phyloP scores from a whole-genome alignment of 2,113 vertebrate genomes.

The Tapirus terrestris region DNA sequence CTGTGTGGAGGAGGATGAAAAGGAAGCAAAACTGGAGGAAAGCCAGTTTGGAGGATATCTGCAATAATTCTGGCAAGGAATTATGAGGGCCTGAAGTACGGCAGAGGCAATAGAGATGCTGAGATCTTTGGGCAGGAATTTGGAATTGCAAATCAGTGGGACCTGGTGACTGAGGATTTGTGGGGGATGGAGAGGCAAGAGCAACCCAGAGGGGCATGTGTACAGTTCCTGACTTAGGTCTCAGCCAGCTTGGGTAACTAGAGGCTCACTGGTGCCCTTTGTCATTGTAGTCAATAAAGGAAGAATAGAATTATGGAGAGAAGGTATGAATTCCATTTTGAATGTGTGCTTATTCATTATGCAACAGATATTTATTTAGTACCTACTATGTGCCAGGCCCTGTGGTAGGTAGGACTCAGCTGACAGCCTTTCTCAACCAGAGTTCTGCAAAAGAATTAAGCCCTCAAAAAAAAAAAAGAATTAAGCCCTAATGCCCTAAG shows the following conservation, averaged over 20 bases:
- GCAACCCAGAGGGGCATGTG: fast-evolving
- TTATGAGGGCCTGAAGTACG: neutral
- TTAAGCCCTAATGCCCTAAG: neutral
- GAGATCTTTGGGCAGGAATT: neutral
- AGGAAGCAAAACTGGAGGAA: neutral
- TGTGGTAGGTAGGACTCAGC: neutral
- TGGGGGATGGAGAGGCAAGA: too few relatives aligned
- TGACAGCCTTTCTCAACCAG: neutral
- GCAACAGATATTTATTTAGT: neutral
- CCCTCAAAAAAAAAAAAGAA: neutral
- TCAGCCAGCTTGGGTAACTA: neutral
- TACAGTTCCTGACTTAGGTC: neutral
- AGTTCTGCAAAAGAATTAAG: neutral
- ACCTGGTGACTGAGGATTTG: neutral
- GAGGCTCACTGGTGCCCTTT: neutral
- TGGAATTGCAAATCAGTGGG: neutral
- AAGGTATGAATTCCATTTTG: neutral
- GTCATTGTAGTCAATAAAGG: too few relatives aligned
- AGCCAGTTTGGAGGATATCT: neutral
- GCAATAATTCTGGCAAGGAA: neutral
- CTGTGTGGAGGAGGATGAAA: neutral
- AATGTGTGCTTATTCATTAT: neutral
- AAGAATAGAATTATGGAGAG: neutral
- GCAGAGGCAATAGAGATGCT: neutral
- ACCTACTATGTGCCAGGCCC: neutral